A percentile compares a stretch with the other conserved stretches of the same genome.
Evolutionary conservation across 2,797 vertebrate species (phyloP).

Genomic region (Xiphorhynchus erythropygius): DNA sequence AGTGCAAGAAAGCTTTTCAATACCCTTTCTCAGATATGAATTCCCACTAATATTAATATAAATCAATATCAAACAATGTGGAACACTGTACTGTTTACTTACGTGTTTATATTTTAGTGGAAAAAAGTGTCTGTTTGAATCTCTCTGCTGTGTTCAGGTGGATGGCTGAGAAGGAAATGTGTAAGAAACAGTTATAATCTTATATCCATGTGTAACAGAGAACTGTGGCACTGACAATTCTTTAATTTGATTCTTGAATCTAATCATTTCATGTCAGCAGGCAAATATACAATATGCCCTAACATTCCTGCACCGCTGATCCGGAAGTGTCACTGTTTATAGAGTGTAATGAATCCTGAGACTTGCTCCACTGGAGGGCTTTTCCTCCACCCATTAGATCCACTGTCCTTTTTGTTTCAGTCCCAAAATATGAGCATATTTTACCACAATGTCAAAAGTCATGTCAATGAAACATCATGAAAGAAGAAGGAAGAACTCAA

Average conservation of each 20-base stretch:
- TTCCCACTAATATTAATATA: neutral
- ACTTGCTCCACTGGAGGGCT: constrained; percentile 12
- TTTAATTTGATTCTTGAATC: constrained; percentile 18
- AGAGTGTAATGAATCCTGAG: constrained; percentile 37
- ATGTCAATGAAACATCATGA: neutral
- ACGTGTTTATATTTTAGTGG: neutral
- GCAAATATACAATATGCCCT: neutral
- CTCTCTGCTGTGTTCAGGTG: neutral
- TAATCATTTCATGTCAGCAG: constrained; percentile 17
- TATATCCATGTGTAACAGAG: neutral
- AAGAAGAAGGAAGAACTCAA: neutral
- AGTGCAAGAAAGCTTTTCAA: neutral
- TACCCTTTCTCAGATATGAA: neutral
- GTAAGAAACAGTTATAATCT: neutral
- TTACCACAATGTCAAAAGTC: constrained; percentile 25
- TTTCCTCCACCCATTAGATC: neutral
- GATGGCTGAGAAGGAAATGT: neutral
- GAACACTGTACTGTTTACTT: neutral
- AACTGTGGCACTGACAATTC: neutral
- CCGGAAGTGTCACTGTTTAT: neutral
- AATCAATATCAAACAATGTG: neutral
- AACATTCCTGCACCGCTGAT: neutral
- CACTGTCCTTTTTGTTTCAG: constrained; percentile 9
- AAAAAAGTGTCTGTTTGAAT: neutral
- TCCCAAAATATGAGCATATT: constrained; percentile 1